These are phyloP conservation scores for Eupithecia insigniata DNA, from an alignment of 2,888 invertebrate species.

Conservation along the genomic window DNA sequence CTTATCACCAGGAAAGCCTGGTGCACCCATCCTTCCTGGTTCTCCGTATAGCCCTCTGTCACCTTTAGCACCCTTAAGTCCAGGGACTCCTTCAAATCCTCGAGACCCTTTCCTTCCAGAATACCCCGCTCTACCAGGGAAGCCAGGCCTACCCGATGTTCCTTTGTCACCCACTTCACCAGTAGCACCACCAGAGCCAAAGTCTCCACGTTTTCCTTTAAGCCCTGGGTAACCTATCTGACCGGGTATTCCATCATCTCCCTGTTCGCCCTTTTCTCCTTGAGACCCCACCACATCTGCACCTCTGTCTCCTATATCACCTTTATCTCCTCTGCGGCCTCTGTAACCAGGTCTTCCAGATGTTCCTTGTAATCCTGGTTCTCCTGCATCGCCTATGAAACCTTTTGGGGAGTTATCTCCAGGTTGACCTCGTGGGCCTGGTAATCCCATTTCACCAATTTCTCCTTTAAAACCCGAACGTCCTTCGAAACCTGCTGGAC, in stretches of 20 bases:
- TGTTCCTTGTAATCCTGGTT: slow-evolving; percentile 80
- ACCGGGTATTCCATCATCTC: slow-evolving; percentile 83
- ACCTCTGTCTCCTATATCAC: slow-evolving; percentile 85
- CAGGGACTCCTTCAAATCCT: slow-evolving; percentile 82
- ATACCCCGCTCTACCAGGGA: slow-evolving; percentile 83
- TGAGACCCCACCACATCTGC: slow-evolving; percentile 69
- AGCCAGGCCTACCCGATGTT: slow-evolving; percentile 82
- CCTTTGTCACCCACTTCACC: slow-evolving; percentile 82
- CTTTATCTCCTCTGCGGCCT: slow-evolving; percentile 80
- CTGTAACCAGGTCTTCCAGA: slow-evolving; percentile 70
- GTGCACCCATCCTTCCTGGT: slow-evolving; percentile 76
- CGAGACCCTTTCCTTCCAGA: slow-evolving; percentile 59
- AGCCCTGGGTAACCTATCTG: slow-evolving; percentile 77
- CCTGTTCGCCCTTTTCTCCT: slow-evolving; percentile 86
- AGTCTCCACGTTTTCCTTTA: slow-evolving; percentile 83
- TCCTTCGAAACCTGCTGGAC: slow-evolving; percentile 62
- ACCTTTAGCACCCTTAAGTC: slow-evolving; percentile 65
- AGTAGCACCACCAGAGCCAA: slow-evolving; percentile 77
- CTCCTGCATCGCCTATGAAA: slow-evolving; percentile 82
- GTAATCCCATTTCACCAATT: slow-evolving; percentile 80
- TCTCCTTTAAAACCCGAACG: slow-evolving; percentile 72
- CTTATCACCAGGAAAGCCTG: slow-evolving; percentile 82
- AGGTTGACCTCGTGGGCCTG: slow-evolving; percentile 82
- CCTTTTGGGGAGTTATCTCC: slow-evolving; percentile 87
- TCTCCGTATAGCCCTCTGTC: slow-evolving; percentile 56